Evolutionary conservation across 1,140 invertebrate genomes (phyloP), one percentile per base, ranked within the genome.

Genomic region (Drosophila lacertosa): DNA sequence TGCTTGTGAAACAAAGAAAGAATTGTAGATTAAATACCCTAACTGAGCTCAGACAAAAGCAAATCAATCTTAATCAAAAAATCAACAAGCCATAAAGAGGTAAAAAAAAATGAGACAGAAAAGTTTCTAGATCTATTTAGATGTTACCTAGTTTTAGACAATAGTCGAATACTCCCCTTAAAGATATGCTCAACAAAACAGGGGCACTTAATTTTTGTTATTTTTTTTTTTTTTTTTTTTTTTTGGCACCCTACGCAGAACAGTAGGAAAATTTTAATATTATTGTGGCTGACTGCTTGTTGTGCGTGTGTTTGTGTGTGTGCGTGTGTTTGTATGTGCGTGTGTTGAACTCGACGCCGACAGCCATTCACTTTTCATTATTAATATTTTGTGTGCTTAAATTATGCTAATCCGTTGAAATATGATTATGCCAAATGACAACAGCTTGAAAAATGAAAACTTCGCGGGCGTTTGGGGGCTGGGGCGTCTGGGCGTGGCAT

Each of bases 371-470:
- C 82, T 89, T 88, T 88, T 88, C 83, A 86, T 88, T 88, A 88
- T 88, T 76, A 89, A 88, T 88, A 83, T 84, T 79, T 81, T 64
- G 73, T 50, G 55, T 82, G 66, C 59, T 77, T 84, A 86, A 86
- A 86, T 86, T 88, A 88, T 88, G 82, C 82, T 88, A 88, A 88
- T 88, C 83, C 82, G 83, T 88, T 88, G 82, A 88, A 88, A 88
- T 88, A 88, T 88, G 82, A 88, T 88, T 89, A 88, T 88, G 82
- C 78, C 82, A 86, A 82, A 75, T 89, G 83, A 88, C 82, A 86
- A 72, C 81, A 67, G 81, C 69, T 84, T 70, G 82, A 74, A 77
- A 77, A 68, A 74, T 74, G 57, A 63, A 74, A 74, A 71, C n/a
- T 44, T 51, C 40, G 58, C 48, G 22, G 35, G 60, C 47, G 42